Percentiles rank a stretch among this genome's conserved stretches.
phyloP scores from a whole-genome alignment of 2,797 vertebrate species.

The Varecia variegata region DNA sequence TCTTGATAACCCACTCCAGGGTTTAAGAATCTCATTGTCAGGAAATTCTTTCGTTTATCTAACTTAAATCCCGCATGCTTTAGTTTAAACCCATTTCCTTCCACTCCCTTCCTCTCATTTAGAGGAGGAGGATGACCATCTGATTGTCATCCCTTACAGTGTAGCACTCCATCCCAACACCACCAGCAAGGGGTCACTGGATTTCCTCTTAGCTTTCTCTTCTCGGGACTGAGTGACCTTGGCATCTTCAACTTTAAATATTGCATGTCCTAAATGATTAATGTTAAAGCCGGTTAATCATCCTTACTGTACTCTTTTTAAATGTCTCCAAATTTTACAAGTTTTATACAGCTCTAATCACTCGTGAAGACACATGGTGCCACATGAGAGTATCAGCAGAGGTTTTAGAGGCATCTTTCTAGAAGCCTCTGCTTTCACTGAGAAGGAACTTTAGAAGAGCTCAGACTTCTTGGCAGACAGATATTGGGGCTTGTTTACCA shows the following conservation, averaged over 20 bases:
- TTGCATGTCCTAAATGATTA: background rate
- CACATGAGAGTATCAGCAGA: background rate
- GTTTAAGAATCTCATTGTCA: conserved; percentile 62
- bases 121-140: background rate
- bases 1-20: conserved; percentile 55
- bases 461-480: background rate
- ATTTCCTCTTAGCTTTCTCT: background rate
- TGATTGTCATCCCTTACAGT: background rate
- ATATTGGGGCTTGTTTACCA: background rate
- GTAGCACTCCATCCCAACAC: background rate
- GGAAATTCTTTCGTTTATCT: conserved; percentile 74
- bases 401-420: background rate
- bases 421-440: background rate
- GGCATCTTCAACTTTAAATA: background rate
- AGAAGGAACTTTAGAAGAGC: background rate
- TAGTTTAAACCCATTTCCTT: conserved; percentile 53
- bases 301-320: background rate
- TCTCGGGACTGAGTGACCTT: background rate
- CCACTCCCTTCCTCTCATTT: background rate
- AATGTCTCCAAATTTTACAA: background rate
- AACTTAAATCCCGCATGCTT: conserved; percentile 51
- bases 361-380: background rate
- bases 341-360: background rate
- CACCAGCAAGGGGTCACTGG: background rate
- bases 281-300: background rate